Evolutionary conservation across 2,113 vertebrate species (phyloP).

Genomic region (Amphiprion percula): DNA sequence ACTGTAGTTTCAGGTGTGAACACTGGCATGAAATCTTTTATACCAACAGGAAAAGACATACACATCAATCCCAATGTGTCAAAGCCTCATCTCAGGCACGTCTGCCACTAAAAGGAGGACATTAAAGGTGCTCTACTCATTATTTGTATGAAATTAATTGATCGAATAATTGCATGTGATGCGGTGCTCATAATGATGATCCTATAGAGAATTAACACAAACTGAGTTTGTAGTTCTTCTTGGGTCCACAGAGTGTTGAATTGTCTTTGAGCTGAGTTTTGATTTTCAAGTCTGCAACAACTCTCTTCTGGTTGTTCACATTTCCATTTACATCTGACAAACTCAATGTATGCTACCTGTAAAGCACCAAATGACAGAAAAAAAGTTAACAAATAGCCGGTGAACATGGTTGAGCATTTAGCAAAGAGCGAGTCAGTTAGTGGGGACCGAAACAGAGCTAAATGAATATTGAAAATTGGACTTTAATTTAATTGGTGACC

Average conservation of each 20-base stretch:
- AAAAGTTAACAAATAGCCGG: too few relatives aligned
- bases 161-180: not conserved
- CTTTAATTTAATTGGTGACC: too few relatives aligned
- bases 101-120: too few relatives aligned
- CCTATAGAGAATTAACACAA: not conserved
- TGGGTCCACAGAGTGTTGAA: not conserved
- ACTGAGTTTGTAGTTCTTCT: not conserved
- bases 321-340: too few relatives aligned
- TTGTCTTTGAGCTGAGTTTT: not conserved
- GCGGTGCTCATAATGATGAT: not conserved
- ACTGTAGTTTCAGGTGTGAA: slow-evolving; percentile 12
- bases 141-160: not conserved
- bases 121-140: not conserved
- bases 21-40: slow-evolving; percentile 10
- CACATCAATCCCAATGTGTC: not conserved
- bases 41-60: slow-evolving; percentile 3
- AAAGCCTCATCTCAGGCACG: not conserved
- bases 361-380: too few relatives aligned
- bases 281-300: not conserved
- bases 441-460: too few relatives aligned
- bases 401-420: not conserved
- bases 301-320: too few relatives aligned
- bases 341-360: too few relatives aligned
- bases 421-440: not conserved
- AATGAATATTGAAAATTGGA: too few relatives aligned